Evolutionary conservation across 92 coral and sea anemone genomes (phyloP), one percentile per base, ranked within the genome.

Genomic region (Anthopleura xanthogrammica): DNA sequence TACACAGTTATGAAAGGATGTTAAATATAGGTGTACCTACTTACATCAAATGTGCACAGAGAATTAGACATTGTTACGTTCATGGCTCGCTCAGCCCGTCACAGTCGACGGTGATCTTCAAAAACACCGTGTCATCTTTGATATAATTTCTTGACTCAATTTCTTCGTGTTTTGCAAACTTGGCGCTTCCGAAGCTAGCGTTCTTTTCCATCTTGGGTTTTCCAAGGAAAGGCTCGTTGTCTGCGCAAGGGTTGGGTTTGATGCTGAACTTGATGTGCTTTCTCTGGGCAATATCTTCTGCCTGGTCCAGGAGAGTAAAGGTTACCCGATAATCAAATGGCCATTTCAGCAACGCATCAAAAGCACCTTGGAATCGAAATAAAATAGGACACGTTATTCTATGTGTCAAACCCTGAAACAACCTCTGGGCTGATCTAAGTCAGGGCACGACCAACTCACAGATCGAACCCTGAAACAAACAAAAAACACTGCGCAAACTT

Each of bases 151-250:
- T 82, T 52, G 90, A 90, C 70, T 90, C 97, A 60, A 96, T 87
- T 80, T 96, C 99, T 48, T 96, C 98, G 90, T 96, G 99, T 79
- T 91, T 90, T 78, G 93, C 96, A 77, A 96, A 96, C 77, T 94
- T 92, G 46, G 99, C 99, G 68, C 98, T 94, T 60, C 99, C 99
- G 76, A 96, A 96, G 79, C 99, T 96, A 42, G 99, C 98, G 79
- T 96, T 96, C 81, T 96, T 96, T 87, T 96, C 99, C 90, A 94
- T 83, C 84, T 90, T 90, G 20, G 99, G 99, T 87, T 93, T 88
- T 23, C 98, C 99, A 70, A 96, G 93, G 91, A 96, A 96, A 11
- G 99, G 98, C 72, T 89, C 97, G 71, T 96, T 96, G 84, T 94
- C 99, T 36, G 93, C 85, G 72, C 97, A 93, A 1, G 99, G 99